phyloP scores from a whole-genome alignment of 2,113 vertebrate species.

The Plecturocebus donacophilus region DNA sequence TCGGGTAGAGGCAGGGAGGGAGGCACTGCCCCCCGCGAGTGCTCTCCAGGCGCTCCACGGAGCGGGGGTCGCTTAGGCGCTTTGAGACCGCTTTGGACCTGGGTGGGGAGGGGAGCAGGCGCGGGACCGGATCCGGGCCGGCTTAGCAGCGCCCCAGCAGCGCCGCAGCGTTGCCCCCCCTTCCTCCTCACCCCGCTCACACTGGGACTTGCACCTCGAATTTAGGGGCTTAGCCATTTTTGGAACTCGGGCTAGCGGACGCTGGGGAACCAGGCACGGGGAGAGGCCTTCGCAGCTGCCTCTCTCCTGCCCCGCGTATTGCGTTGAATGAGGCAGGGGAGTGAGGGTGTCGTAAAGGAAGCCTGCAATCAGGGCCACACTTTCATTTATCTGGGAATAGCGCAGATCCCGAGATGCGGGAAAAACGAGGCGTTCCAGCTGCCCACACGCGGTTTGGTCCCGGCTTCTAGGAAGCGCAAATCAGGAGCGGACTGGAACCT shows the following conservation, averaged over 20 bases:
- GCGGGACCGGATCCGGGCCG: accelerated
- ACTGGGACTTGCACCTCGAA: not conserved
- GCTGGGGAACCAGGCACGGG: not conserved
- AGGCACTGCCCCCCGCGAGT: accelerated
- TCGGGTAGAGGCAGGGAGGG: accelerated
- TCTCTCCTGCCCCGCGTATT: no score
- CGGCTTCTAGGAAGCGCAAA: not conserved
- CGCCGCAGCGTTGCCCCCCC: not conserved
- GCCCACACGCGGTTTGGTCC: accelerated
- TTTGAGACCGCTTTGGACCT: not conserved
- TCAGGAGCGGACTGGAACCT: not conserved
- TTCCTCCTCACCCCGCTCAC: not conserved
- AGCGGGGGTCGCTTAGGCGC: accelerated
- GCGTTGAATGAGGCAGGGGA: not conserved
- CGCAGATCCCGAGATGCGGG: accelerated
- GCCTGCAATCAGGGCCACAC: not conserved
- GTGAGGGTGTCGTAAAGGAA: not conserved
- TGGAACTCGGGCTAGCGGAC: accelerated
- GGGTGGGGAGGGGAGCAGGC: no score
- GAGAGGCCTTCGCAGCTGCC: not conserved
- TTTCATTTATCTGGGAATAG: not conserved
- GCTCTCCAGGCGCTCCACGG: not conserved
- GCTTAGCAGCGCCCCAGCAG: no score
- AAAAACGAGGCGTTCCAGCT: not conserved
- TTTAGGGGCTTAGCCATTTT: not conserved